These are phyloP conservation scores for Microctenopoma steveboyesi DNA, from an alignment of 2,797 vertebrate species.

Conservation along the genomic window DNA sequence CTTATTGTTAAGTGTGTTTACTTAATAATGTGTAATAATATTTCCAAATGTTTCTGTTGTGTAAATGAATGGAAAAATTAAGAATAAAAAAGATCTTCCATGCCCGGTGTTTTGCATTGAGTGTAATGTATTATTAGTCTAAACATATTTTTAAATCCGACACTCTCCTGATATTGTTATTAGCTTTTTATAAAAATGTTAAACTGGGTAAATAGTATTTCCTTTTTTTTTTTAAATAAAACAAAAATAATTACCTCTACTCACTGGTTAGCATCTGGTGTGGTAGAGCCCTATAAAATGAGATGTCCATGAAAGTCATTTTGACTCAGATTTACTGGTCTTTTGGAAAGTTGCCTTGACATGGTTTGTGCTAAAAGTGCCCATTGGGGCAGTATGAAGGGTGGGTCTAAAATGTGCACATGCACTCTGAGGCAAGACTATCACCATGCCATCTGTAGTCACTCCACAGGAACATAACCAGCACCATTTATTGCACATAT, in stretches of 20 bases:
- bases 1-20: too few relatives aligned
- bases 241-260: conserved; percentile 22
- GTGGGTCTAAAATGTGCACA: conserved; percentile 73
- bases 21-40: neutral
- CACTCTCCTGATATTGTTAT: too few relatives aligned
- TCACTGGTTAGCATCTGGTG: conserved; percentile 49
- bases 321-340: conserved; percentile 48
- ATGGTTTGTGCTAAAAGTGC: conserved; percentile 57
- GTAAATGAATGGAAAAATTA: neutral
- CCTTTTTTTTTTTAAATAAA: conserved; percentile 5
- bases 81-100: too few relatives aligned
- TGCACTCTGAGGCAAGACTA: conserved; percentile 69
- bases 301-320: conserved; percentile 49
- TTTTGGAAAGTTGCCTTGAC: conserved; percentile 54
- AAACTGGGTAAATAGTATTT: neutral
- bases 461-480: conserved; percentile 85
- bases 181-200: too few relatives aligned
- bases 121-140: too few relatives aligned
- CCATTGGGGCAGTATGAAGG: conserved; percentile 57
- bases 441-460: conserved; percentile 84
- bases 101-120: too few relatives aligned
- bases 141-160: too few relatives aligned
- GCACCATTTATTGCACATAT: conserved; percentile 86
- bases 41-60: neutral
- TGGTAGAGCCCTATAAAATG: conserved; percentile 44